Base-by-base conservation (phyloP, 2,113 vertebrate genomes). In the Hippocampus mohnikei region DNA sequence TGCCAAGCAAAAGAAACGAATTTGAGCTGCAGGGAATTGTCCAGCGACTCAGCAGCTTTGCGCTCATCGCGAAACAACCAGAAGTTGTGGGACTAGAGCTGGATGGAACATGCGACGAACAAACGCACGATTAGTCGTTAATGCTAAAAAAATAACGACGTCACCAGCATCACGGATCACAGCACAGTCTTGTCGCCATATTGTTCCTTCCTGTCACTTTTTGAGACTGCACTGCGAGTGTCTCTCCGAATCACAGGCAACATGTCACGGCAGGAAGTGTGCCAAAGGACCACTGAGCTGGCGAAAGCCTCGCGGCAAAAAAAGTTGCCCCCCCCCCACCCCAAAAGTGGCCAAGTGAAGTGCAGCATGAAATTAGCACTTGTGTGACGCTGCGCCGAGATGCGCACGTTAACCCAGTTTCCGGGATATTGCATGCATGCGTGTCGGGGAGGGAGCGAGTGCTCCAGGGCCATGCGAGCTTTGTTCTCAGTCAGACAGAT, bases 341-440 rank as follows among this genome's bases (percentile, higher is more conserved):
- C 21, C 23, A 10, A 60, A 60, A 60, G 29, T 60, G 58, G 27
- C 2, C 1, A 53, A 56, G 66, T 75, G 66, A 82, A 75, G 63
- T 52, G 78, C 81, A 84, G 66, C 73, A 74, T 81, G 69, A 83
- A 83, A 88, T 82, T 72, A 84, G 75, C 75, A 81, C 84, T 84
- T 71, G 76, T 74, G 16, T 75, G 70, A 71, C 70, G 78, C 81
- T 80, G 46, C 58, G 67, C 75, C 68, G 66, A 69, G 81, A 78
- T 79, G 86, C 84, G 79, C 83, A 81, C 55, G 67, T 80, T 85
- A 84, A 85, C 88, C 87, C 82, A 86, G 71, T 86, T 89, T 78
- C 66, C 66, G 1, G 29, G 25, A 56, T 5, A 64, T 46, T 50
- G 69, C 69, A 9, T 62, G 40, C n/a, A 15, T 41, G 60, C 52